Percentiles rank a stretch among this genome's conserved stretches.
Conservation (phyloP, 2,113 vertebrate species). For the Sylvilagus bachmani region DNA sequence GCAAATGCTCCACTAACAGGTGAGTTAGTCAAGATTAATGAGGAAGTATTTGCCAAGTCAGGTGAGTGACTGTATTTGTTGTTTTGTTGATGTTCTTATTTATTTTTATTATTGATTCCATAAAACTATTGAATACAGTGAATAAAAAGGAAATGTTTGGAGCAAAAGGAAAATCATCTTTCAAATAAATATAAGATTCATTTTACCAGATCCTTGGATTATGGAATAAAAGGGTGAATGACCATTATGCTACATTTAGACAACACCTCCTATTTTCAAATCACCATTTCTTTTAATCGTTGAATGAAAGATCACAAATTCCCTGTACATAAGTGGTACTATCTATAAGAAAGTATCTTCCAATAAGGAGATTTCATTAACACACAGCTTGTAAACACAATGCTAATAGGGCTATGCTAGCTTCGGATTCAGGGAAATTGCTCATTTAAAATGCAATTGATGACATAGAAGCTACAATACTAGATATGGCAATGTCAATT, state of each 20-base stretch:
- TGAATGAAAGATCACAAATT: constrained; percentile 33
- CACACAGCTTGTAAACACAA: constrained; percentile 47
- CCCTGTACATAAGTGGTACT: not conserved
- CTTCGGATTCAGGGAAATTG: constrained; percentile 43
- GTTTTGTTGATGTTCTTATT: constrained; percentile 20
- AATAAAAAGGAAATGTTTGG: not conserved
- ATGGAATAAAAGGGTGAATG: not conserved
- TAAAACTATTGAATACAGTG: not conserved
- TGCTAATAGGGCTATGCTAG: not conserved
- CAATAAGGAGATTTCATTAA: constrained; percentile 41
- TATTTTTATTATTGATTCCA: constrained; percentile 24
- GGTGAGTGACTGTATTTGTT: not conserved
- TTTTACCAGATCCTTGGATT: not conserved
- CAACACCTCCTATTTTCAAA: not conserved
- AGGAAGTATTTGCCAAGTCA: not conserved
- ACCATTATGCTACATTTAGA: constrained; percentile 10
- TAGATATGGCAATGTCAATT: not conserved
- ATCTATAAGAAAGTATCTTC: constrained; percentile 4
- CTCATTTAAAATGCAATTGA: constrained; percentile 47
- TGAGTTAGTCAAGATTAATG: constrained; percentile 13
- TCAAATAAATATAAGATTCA: constrained; percentile 25
- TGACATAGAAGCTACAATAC: constrained; percentile 3
- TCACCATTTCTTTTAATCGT: constrained; percentile 51
- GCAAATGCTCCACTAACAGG: not conserved
- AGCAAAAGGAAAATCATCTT: not conserved